Evolutionary conservation across 2,888 invertebrate species (phyloP).

Genomic region (Rhamnusium bicolor): DNA sequence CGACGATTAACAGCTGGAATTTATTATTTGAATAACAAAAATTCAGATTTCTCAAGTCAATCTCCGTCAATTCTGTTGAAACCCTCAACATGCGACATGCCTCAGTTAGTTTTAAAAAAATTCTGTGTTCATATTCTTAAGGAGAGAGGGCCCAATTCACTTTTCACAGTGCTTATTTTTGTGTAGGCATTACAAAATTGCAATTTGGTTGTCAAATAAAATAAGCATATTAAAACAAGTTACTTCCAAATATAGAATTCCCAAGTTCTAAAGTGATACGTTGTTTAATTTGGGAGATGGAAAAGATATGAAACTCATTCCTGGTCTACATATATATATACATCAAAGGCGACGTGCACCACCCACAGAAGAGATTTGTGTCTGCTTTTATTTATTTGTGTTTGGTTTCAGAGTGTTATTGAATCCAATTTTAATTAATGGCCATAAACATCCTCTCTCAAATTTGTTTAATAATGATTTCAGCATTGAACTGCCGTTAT

Average conservation of each 20-base stretch:
- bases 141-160: too few species aligned
- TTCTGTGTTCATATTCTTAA: too few species aligned
- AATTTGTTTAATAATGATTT: conserved; percentile 30
- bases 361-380: background rate
- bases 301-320: background rate
- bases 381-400: conserved; percentile 3
- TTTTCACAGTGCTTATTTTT: too few species aligned
- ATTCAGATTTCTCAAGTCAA: too few species aligned
- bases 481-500: conserved; percentile 23
- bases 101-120: too few species aligned
- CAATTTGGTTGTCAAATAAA: too few species aligned
- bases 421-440: conserved; percentile 25
- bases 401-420: conserved; percentile 11
- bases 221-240: background rate
- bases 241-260: background rate
- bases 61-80: too few species aligned
- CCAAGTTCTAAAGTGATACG: background rate
- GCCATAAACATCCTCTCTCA: conserved; percentile 19
- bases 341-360: background rate
- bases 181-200: too few species aligned
- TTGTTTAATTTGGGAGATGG: background rate
- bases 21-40: too few species aligned
- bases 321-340: background rate
- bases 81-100: too few species aligned
- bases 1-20: too few species aligned